Base-by-base conservation (phyloP, 23 tunicate genomes). In the Styela clava region DNA sequence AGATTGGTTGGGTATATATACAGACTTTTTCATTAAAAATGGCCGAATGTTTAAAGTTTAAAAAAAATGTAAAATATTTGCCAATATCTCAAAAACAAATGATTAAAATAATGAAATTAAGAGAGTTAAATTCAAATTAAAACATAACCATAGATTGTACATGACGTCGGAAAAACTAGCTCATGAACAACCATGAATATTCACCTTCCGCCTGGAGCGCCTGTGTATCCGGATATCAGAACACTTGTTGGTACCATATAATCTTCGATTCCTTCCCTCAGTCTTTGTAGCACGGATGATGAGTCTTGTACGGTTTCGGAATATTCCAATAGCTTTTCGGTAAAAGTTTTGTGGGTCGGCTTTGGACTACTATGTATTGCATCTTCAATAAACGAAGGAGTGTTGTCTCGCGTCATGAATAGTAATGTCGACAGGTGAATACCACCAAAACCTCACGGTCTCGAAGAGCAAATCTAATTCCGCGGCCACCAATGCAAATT, bases 221-320 rank as follows among this genome's bases (percentile, higher is more conserved):
- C 30, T 25, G 71, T 18, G 31, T 67, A 67, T 25, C 31, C 71
- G 0, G 71, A 67, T 18, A 29, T 67, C 22, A 67, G 0, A 67
- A 67, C 71, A 67, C 71, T 67, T 67, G 71, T 67, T 16, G 71
- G 71, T 18, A 67, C 71, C 30, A 67, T 67, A 24, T 67, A 67
- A 24, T 67, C 31, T 67, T 67, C 71, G 16, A 67, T 16, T 67
- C 31, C 71, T 29, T 27, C 31, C 16, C 30, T 29, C 30, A 67
- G 16, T 25, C 0, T 27, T 25, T 67, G 31, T 0, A 67, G 24
- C 16, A 67, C 31, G 0, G 71, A 25, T 1, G 71, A 29, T 25
- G 71, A 67, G 30, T 67, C 31, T 27, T 67, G 30, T 22, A 29
- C 71, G 71, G 30, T 67, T 67, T 67, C 71, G 19, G 30, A 27